Percentiles rank a stretch among this genome's conserved stretches.
Conservation (phyloP, 2,113 vertebrate genomes). For the Xyrauchen texanus region DNA sequence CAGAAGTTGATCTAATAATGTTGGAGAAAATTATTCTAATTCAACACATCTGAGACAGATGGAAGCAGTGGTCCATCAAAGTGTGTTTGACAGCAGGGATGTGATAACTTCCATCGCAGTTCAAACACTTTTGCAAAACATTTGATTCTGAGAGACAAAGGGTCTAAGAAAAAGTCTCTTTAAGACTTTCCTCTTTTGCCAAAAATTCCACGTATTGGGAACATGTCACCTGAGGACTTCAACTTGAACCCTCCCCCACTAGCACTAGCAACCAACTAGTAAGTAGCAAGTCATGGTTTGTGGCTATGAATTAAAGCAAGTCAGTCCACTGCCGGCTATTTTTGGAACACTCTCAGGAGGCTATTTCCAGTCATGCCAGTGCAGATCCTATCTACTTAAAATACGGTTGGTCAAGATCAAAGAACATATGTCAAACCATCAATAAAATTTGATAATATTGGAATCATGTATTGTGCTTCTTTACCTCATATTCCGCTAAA, state of each 20-base stretch:
- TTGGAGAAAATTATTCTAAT: conserved; percentile 52
- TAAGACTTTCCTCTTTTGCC: conserved; percentile 37
- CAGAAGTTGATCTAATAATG: conserved; percentile 47
- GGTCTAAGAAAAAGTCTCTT: conserved; percentile 29
- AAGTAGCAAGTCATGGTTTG: too few species aligned
- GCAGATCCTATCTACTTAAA: too few species aligned
- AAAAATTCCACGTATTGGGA: conserved; percentile 33
- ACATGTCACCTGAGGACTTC: conserved; percentile 40
- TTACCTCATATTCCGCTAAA: too few species aligned
- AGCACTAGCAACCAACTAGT: too few species aligned
- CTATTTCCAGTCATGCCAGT: too few species aligned
- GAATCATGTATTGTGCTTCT: too few species aligned
- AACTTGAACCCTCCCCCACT: not conserved
- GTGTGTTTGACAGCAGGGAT: conserved; percentile 56
- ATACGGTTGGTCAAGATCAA: too few species aligned
- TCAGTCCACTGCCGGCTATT: too few species aligned
- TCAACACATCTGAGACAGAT: conserved; percentile 59
- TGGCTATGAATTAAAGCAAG: too few species aligned
- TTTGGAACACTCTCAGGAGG: too few species aligned
- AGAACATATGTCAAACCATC: too few species aligned
- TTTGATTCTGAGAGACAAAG: conserved; percentile 38
- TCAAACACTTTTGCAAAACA: conserved; percentile 54
- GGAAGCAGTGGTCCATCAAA: conserved; percentile 61
- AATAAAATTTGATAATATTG: too few species aligned
- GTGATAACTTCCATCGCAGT: conserved; percentile 59